A percentile compares a stretch with the other conserved stretches of the same genome.
Evolutionary conservation across 2,888 invertebrate species (phyloP).

Genomic region (Auanema sp.): DNA sequence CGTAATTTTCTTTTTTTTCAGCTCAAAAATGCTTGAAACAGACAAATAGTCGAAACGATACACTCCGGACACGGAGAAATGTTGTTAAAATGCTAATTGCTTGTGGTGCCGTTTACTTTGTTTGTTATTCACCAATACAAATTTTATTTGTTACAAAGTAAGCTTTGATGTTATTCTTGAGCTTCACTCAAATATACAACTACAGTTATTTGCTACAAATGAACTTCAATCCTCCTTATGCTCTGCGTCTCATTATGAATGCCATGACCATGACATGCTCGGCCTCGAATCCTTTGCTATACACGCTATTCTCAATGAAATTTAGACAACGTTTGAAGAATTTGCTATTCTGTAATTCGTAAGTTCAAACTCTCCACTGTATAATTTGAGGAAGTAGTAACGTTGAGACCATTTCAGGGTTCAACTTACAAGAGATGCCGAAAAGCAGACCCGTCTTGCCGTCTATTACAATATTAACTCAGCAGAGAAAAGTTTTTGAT

Average conservation of each 20-base stretch:
- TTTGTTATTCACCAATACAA: constrained; percentile 68
- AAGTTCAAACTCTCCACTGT: neutral
- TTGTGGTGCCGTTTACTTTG: constrained; percentile 67
- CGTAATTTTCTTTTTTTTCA: neutral
- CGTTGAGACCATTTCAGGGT: constrained; percentile 1
- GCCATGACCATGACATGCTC: constrained; percentile 59
- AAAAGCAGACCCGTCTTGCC: too few species aligned
- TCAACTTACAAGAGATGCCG: neutral
- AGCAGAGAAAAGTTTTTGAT: too few species aligned
- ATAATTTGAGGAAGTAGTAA: too few species aligned
- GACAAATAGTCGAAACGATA: constrained; percentile 28
- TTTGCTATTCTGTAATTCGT: constrained; percentile 13
- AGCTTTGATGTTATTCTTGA: constrained; percentile 11
- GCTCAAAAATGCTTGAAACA: constrained; percentile 1
- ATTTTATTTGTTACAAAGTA: constrained; percentile 58
- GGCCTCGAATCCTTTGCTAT: constrained; percentile 60
- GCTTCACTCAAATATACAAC: neutral
- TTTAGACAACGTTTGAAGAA: constrained; percentile 35
- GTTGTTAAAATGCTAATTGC: constrained; percentile 69
- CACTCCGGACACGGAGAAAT: constrained; percentile 50
- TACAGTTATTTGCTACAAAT: constrained; percentile 53
- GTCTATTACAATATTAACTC: too few species aligned
- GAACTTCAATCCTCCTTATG: constrained; percentile 47
- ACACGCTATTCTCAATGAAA: constrained; percentile 59
- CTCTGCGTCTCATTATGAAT: constrained; percentile 55